Percentiles rank a stretch among this genome's conserved stretches.
Evolutionary conservation across 2,888 invertebrate species (phyloP).

Genomic region (Argyresthia albistria): DNA sequence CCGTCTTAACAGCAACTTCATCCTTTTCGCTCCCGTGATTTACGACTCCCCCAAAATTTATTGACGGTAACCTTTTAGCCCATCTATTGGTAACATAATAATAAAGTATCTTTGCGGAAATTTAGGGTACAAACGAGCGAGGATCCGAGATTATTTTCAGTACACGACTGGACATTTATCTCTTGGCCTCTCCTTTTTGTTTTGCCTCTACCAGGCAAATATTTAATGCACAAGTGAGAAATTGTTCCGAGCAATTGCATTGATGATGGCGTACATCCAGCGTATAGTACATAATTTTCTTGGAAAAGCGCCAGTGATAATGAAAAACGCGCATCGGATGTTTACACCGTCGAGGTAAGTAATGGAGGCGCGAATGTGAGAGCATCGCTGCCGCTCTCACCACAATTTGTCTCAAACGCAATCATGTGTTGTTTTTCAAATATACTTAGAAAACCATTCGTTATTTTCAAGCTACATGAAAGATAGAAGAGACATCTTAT

Average conservation of each 20-base stretch:
- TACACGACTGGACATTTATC: too few species aligned
- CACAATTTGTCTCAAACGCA: background rate
- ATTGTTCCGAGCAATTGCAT: too few species aligned
- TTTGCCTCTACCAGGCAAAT: too few species aligned
- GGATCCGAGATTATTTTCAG: too few species aligned
- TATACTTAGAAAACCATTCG: background rate
- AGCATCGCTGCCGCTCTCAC: background rate
- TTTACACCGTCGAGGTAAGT: conserved; percentile 17
- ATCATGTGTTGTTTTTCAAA: background rate
- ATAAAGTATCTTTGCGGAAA: background rate
- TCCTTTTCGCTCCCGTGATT: conserved; percentile 12
- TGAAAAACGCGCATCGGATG: conserved; percentile 21
- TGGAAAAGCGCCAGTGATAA: conserved; percentile 22
- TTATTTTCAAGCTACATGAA: too few species aligned
- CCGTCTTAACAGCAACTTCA: conserved; percentile 15
- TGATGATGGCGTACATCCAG: background rate
- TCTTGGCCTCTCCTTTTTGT: too few species aligned
- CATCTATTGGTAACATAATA: background rate
- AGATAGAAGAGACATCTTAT: too few species aligned
- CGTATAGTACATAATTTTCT: conserved; percentile 16
- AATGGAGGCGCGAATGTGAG: conserved; percentile 11
- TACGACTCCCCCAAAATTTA: conserved; percentile 21
- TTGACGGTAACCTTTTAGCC: conserved; percentile 11
- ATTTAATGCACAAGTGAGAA: too few species aligned
- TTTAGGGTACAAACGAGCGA: too few species aligned